A percentile compares a stretch with the other conserved stretches of the same genome.
Evolutionary conservation across 2,797 vertebrate genomes (phyloP).

Genomic region (Muraenolepis orangiensis): DNA sequence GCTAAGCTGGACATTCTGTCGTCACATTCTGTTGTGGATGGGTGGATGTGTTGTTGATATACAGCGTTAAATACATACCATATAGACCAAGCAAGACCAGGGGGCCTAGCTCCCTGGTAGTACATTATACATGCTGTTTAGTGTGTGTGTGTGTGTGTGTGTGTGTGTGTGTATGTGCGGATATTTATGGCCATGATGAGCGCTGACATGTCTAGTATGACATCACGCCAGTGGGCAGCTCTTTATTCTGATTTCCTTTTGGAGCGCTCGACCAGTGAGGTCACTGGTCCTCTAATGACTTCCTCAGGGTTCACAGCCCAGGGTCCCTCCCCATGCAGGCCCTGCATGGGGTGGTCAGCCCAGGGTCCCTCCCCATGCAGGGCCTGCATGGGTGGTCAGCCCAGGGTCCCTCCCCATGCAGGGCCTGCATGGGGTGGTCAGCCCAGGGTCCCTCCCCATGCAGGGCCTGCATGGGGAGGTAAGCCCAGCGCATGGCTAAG

Average conservation of each 20-base stretch:
- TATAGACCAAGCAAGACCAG: not conserved
- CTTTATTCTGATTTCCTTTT: constrained; percentile 10
- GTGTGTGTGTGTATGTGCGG: not conserved
- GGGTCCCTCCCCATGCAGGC: not conserved
- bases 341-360: constrained; percentile 12
- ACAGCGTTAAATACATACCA: not conserved
- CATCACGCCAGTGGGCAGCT: constrained; percentile 49
- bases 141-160: not conserved
- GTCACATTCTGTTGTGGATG: not conserved
- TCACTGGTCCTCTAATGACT: constrained; percentile 53
- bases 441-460: constrained; percentile 10
- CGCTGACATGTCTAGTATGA: constrained; percentile 51
- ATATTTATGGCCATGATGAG: constrained; percentile 51
- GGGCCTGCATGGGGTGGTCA: constrained; percentile 8
- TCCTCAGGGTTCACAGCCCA: constrained; percentile 41
- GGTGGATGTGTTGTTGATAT: not conserved
- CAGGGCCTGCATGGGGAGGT: constrained; percentile 6
- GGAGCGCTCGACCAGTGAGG: constrained; percentile 42
- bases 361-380: constrained; percentile 8
- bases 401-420: constrained; percentile 10
- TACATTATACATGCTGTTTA: not conserved
- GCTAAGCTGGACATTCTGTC: not conserved
- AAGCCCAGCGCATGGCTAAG: constrained; percentile 43
- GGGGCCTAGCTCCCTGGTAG: not conserved
- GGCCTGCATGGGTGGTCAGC: constrained; percentile 8